These are phyloP conservation scores for Forbesichthys papilliferus DNA, from an alignment of 2,113 vertebrate genomes.

Conservation along the genomic window DNA sequence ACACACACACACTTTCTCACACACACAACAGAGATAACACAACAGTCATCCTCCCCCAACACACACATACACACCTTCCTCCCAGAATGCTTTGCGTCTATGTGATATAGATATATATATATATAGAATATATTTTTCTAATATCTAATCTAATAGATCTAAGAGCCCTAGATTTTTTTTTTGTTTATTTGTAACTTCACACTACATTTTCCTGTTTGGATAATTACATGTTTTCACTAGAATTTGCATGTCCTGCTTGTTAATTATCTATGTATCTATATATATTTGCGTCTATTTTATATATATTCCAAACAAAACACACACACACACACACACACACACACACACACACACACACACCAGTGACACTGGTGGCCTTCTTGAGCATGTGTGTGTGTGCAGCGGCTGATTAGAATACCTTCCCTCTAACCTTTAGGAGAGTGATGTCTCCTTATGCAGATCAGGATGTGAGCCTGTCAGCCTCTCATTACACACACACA, in stretches of 20 bases:
- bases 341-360: slow-evolving; percentile 37
- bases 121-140: too few relatives aligned
- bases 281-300: too few relatives aligned
- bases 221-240: slow-evolving; percentile 68
- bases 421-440: slow-evolving; percentile 74
- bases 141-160: too few relatives aligned
- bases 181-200: slow-evolving; percentile 64
- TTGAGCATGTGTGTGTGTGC: too few relatives aligned
- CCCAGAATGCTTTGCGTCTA: not conserved
- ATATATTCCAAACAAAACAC: not conserved
- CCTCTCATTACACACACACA: slow-evolving; percentile 56
- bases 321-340: slow-evolving; percentile 1
- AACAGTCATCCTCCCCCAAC: too few relatives aligned
- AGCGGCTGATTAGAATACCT: slow-evolving; percentile 71
- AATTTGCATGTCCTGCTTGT: slow-evolving; percentile 34
- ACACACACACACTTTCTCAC: too few relatives aligned
- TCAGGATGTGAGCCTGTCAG: slow-evolving; percentile 47
- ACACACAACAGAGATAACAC: too few relatives aligned
- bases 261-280: too few relatives aligned
- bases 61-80: too few relatives aligned
- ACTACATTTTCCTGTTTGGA: slow-evolving; percentile 72
- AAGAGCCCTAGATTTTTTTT: slow-evolving; percentile 59
- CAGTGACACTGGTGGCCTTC: slow-evolving; percentile 76
- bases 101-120: too few relatives aligned
- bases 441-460: slow-evolving; percentile 60